Percentiles rank a stretch among this genome's conserved stretches.
phyloP scores from a whole-genome alignment of 2,113 vertebrate species.

The Chaetodon auriga region DNA sequence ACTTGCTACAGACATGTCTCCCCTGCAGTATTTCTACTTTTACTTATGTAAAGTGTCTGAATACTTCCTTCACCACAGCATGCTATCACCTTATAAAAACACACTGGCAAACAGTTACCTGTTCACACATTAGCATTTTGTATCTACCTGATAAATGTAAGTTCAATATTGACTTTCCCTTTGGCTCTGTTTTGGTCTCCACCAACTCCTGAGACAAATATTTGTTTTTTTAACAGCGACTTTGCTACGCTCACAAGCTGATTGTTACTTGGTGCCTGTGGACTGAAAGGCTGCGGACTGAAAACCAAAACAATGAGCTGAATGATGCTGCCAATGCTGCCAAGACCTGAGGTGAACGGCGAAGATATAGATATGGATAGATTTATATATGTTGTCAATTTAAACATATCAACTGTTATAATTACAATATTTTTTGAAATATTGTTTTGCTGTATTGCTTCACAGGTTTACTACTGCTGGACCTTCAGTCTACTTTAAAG shows the following conservation, averaged over 20 bases:
- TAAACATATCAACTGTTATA: background rate
- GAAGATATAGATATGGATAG: background rate
- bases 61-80: background rate
- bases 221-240: background rate
- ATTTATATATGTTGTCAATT: background rate
- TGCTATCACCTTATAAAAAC: background rate
- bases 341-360: background rate
- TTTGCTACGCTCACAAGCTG: background rate
- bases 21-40: too few species aligned
- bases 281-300: background rate
- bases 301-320: background rate
- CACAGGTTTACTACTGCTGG: background rate
- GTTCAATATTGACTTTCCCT: background rate
- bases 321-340: background rate
- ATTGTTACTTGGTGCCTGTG: background rate
- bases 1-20: too few species aligned
- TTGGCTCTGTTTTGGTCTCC: background rate
- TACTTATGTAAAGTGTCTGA: too few species aligned
- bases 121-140: background rate
- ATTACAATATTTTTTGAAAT: background rate
- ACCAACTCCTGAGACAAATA: background rate
- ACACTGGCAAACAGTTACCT: background rate
- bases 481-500: background rate
- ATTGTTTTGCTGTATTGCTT: background rate
- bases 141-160: too few species aligned